Percentiles rank a stretch among this genome's conserved stretches.
Conservation (phyloP, 2,113 vertebrate genomes). For the Megaceryle maxima region DNA sequence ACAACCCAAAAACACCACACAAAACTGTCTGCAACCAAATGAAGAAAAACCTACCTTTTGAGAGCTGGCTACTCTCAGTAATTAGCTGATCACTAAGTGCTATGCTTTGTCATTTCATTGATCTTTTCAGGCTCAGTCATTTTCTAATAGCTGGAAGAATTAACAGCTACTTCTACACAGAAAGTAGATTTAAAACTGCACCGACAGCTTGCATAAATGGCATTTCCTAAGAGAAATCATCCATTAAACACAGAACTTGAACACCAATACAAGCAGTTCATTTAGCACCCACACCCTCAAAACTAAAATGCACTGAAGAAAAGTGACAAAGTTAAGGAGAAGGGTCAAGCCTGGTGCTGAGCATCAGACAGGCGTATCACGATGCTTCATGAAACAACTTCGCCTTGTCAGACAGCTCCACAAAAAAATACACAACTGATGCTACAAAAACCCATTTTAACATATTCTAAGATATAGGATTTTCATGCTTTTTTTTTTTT, state of each 20-base stretch:
- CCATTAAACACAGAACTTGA: background rate
- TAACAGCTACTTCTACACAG: background rate
- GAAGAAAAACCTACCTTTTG: background rate
- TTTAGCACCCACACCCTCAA: background rate
- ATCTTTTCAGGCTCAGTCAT: background rate
- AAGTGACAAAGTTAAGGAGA: background rate
- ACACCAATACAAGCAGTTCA: too few relatives aligned
- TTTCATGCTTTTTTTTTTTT: background rate
- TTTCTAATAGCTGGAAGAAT: constrained; percentile 8
- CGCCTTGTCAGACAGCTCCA: fast-evolving
- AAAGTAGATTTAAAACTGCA: background rate
- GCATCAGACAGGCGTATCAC: fast-evolving
- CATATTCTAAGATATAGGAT: background rate
- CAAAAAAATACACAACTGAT: fast-evolving
- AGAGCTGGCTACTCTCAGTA: background rate
- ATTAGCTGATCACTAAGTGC: constrained; percentile 24
- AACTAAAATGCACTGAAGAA: fast-evolving
- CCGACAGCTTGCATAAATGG: background rate
- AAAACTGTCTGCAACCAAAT: background rate
- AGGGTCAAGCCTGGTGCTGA: background rate
- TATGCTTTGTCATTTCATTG: background rate
- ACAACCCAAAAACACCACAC: too few relatives aligned
- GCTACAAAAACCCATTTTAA: background rate
- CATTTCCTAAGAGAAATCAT: background rate
- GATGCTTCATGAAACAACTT: fast-evolving